Evolutionary conservation across 2,797 vertebrate species (phyloP).

Genomic region (Poeciliopsis gracilis): DNA sequence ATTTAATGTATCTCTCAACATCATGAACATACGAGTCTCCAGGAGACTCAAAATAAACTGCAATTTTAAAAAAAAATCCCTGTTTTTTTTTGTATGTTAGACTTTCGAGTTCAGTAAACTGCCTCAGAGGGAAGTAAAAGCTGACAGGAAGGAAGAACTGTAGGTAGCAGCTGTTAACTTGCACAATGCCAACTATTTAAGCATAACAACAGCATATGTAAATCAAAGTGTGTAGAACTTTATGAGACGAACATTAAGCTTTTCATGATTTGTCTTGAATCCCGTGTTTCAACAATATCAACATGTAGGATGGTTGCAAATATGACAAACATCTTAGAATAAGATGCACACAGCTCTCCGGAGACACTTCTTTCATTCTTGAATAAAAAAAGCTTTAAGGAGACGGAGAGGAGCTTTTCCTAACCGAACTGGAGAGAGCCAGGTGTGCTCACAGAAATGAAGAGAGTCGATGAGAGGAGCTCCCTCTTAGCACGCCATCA

Average conservation of each 20-base stretch:
- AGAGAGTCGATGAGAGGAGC: slow-evolving; percentile 49
- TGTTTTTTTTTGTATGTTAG: not conserved
- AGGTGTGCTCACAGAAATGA: slow-evolving; percentile 62
- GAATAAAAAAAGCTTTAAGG: slow-evolving; percentile 24
- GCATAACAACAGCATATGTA: not conserved
- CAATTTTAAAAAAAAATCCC: not conserved
- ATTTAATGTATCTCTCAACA: not conserved
- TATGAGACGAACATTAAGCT: not conserved
- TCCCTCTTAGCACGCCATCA: slow-evolving; percentile 51
- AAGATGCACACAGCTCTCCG: slow-evolving; percentile 10
- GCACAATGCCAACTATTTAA: not conserved
- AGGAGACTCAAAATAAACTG: not conserved
- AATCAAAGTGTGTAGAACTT: not conserved
- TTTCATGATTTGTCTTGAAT: not conserved
- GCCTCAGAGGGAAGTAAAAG: slow-evolving; percentile 39
- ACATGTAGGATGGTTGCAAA: not conserved
- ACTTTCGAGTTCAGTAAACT: slow-evolving; percentile 20
- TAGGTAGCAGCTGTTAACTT: slow-evolving; percentile 13
- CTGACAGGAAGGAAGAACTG: slow-evolving; percentile 29
- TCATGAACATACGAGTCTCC: not conserved
- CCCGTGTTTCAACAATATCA: not conserved
- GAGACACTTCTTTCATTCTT: slow-evolving; percentile 18
- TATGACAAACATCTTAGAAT: slow-evolving; percentile 10
- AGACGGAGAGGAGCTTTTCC: slow-evolving; percentile 26
- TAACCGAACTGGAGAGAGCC: slow-evolving; percentile 55